Percentiles rank a stretch among this genome's conserved stretches.
Evolutionary conservation across 1,140 invertebrate species (phyloP).

Genomic region (Lithobius niger): DNA sequence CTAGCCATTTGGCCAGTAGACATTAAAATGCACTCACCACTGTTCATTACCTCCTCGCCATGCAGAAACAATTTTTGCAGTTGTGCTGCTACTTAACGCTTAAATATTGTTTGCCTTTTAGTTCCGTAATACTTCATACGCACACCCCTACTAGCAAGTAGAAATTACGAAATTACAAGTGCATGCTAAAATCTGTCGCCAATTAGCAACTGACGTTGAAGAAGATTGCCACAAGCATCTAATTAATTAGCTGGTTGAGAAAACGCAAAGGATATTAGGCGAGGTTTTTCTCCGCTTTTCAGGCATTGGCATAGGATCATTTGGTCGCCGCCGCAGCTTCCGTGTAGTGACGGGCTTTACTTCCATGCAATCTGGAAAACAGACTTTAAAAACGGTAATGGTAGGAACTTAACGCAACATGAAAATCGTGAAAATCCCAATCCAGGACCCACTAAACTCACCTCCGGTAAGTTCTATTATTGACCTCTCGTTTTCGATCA

Average conservation of each 20-base stretch:
- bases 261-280: constrained; percentile 38
- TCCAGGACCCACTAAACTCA: constrained; percentile 24
- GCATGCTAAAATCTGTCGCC: too few species aligned
- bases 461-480: constrained; percentile 78
- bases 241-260: not conserved
- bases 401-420: not conserved
- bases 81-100: too few species aligned
- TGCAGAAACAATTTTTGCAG: too few species aligned
- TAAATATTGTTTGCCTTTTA: too few species aligned
- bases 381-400: constrained; percentile 3
- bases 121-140: too few species aligned
- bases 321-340: constrained; percentile 77
- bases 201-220: too few species aligned
- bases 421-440: not conserved
- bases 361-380: constrained; percentile 27
- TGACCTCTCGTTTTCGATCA: constrained; percentile 73
- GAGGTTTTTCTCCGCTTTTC: constrained; percentile 51
- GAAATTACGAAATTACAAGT: too few species aligned
- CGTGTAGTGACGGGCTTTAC: constrained; percentile 52
- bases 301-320: constrained; percentile 67
- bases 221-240: too few species aligned
- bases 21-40: too few species aligned
- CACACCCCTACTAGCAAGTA: too few species aligned
- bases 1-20: too few species aligned
- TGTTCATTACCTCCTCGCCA: too few species aligned